Base-by-base conservation (phyloP, 2,113 vertebrate genomes). In the Lycocorax pyrrhopterus region DNA sequence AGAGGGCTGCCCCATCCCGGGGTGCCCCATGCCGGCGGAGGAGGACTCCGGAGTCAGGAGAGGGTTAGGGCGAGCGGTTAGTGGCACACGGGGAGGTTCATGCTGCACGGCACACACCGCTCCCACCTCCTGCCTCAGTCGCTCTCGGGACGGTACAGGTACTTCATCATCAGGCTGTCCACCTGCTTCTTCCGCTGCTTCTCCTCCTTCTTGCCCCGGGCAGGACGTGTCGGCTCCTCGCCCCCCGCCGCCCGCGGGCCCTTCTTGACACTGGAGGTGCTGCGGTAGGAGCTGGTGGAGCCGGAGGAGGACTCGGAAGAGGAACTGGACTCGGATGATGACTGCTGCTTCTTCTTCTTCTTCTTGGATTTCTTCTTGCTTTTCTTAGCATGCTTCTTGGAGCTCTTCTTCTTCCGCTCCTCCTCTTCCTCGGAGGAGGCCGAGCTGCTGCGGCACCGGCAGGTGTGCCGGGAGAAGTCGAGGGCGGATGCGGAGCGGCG, bases 151-250 rank as follows among this genome's bases (percentile, higher is more conserved):
- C 98, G 98, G 97, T 99, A 99, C 49, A 99, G 98, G 96, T 99
- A 99, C 94, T 99, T 99, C 99, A 99, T 99, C 99, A 99, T 98
- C 96, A 99, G 94, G 96, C 95, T 99, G 98, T 99, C 99, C 82
- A 99, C 98, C 88, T 98, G 98, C 96, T 99, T 99, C 96, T 98
- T 99, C 64, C 98, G 98, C 89, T 98, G 98, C 97, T 99, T 99
- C 55, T 99, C 98, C 27, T 98, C 97, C 93, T 99, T 99, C 95
- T 97, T 99, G 41, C 92, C 96, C 16, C 72, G 64, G 41, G 96
- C 75, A 30, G 94, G 94, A 7, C 30, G 69, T 3, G 56, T 87
- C 7, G 66, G 93, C 2, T 93, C 86, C 53, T 98, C 97, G 2
- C 18, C 98, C 98, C 41, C 77, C 27, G 12, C 98, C 0, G 75